Base-by-base conservation (phyloP, 2,888 invertebrate genomes). In the Hirudinaria manillensis region DNA sequence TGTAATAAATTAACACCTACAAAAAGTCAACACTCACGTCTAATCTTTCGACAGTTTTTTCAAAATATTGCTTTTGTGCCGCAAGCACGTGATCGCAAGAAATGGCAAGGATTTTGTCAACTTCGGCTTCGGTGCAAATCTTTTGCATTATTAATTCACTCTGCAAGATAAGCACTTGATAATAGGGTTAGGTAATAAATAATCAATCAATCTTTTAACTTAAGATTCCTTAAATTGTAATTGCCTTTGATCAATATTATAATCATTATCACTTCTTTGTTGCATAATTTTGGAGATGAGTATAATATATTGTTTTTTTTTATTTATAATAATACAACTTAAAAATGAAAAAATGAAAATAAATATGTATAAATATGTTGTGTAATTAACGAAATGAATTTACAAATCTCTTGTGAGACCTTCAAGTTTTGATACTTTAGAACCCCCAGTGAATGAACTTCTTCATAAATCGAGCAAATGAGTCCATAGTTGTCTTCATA, bases 81-180 rank as follows among this genome's bases (percentile, higher is more conserved):
- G 84, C 84, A 16, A 85, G 81, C 53, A 84, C 78, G 6, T 84
- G 85, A 65, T 84, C 79, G 81, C 83, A 83, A 70, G 80, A 80
- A 56, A 81, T 80, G 61, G 82, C 81, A 3, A 84, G 80, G 6
- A 84, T 81, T 65, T 80, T 77, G 74, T 81, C 77, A 19, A 82
- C 83, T 38, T 80, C 77, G 3, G 77, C 74, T n/a, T 79, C 79
- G 13, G 81, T 79, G 77, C 82, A 82, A 0, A 83, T 80, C 6
- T 83, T 82, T 38, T 79, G 77, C 2, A 80, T 80, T 13, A 78
- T 53, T 51, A 78, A 66, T 51, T 77, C 77, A 21, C 27, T 78
- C 83, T 83, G 78, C 27, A 77, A 76, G 61, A 19, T 45, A 45
- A 7, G 45, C 45, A 45, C 6, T 45, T 45, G 45, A 45, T 45